Evolutionary conservation across 1,140 invertebrate species (phyloP).

Genomic region (Ylistrum balloti): DNA sequence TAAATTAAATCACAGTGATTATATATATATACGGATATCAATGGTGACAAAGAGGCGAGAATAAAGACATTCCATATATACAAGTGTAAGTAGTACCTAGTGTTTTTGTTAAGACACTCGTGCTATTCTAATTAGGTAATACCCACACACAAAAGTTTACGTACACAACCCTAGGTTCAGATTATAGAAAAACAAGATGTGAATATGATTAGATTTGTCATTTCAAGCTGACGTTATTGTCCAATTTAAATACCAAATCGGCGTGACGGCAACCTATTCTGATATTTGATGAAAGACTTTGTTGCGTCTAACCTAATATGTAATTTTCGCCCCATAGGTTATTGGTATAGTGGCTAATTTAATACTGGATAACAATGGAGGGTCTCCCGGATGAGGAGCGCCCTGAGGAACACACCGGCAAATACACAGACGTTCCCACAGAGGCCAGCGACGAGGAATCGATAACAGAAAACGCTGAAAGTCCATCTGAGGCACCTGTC

Average conservation of each 20-base stretch:
- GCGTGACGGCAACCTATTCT: constrained; percentile 18
- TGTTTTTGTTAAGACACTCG: not conserved
- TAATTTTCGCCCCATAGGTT: constrained; percentile 5
- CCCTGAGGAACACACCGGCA: not conserved
- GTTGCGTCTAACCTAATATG: constrained; percentile 33
- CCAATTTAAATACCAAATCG: not conserved
- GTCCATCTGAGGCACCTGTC: not conserved
- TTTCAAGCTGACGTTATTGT: not conserved
- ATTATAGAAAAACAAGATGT: constrained; percentile 17
- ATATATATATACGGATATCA: not conserved
- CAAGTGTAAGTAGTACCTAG: not conserved
- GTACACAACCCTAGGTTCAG: not conserved
- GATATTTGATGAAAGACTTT: constrained; percentile 8
- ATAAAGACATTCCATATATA: constrained; percentile 21
- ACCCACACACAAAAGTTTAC: constrained; percentile 25
- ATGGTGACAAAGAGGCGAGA: not conserved
- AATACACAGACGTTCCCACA: not conserved
- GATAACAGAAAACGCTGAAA: too few relatives aligned
- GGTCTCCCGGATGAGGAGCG: not conserved
- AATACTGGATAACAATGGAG: not conserved
- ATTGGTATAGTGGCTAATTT: not conserved
- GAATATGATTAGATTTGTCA: not conserved
- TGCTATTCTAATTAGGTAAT: not conserved
- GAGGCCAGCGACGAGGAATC: not conserved
- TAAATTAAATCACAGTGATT: not conserved